These are phyloP conservation scores for Latrodectus hesperus DNA, from an alignment of 2,888 invertebrate genomes.

Conservation along the genomic window DNA sequence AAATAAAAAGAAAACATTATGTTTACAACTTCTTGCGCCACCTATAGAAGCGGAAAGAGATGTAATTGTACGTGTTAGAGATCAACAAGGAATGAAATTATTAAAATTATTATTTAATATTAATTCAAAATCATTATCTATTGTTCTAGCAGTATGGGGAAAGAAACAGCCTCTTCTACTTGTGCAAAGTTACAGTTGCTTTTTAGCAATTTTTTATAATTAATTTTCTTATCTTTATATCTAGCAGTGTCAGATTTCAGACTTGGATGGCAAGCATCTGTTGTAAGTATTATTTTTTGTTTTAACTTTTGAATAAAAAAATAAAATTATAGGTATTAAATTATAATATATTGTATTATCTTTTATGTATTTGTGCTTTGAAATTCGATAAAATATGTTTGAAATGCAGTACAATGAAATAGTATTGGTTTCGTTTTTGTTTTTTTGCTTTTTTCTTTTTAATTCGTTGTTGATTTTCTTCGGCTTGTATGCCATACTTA, in stretches of 20 bases:
- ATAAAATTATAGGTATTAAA: not conserved
- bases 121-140: not conserved
- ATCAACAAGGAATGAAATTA: slow-evolving; percentile 7
- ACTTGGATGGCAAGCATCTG: slow-evolving; percentile 17
- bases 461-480: too few species aligned
- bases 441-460: not conserved
- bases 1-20: slow-evolving; percentile 26
- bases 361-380: not conserved
- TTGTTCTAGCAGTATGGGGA: slow-evolving; percentile 4
- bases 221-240: not conserved
- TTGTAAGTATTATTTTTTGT: slow-evolving; percentile 15
- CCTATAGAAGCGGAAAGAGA: slow-evolving; percentile 49
- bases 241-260: slow-evolving; percentile 45
- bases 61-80: slow-evolving; percentile 34
- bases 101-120: not conserved
- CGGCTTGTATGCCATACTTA: too few species aligned
- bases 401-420: not conserved
- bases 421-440: not conserved
- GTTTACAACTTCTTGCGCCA: slow-evolving; percentile 57
- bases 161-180: not conserved
- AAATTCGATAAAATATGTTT: too few species aligned
- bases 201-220: not conserved
- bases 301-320: not conserved
- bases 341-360: not conserved
- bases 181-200: not conserved